Evolutionary conservation across 2,113 vertebrate species (phyloP), one percentile per base, ranked within the genome.

Genomic region (Microcebus tavaratra): DNA sequence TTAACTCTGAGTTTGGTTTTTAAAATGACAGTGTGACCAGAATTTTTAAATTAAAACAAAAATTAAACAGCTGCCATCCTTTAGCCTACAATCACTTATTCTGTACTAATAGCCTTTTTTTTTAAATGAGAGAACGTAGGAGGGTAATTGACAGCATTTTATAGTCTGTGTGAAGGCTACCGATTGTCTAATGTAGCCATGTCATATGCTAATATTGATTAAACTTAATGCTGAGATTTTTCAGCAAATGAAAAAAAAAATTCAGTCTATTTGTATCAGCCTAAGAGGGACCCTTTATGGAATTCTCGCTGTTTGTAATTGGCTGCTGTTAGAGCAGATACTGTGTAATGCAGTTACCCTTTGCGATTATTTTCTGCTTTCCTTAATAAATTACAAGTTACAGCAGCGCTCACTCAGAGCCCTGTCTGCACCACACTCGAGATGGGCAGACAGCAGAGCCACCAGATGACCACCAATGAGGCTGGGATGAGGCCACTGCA

Each of bases 51-150:
- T 81, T 72, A 86, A 97, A 96, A 97, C 95, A 93, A 97, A 98
- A 98, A 97, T 96, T 92, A 96, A 98, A 95, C 86, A 98, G 96
- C 94, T 97, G 93, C 91, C 97, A 90, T 94, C 96, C 93, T 15
- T 98, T 96, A 79, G 88, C 91, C 92, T 97, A 93, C 59, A 97
- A 97, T 90, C 88, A 92, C 97, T 97, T 85, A 36, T 96, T 98
- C 92, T 97, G 68, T 93, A 98, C 97, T 93, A 96, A 96, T 90
- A 90, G 76, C 42, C 48, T 72, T 63, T 91, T 93, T 96, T 93
- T 96, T 96, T 42, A 59, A 96, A 88, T 45, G 80, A 90, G 50
- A 92, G 42, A 95, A 79, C 34, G 72, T 81, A 34, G 83, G 45
- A 97, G 45, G 45, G 45, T 93, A 97, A 97, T 34, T 95, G 94